A percentile compares a stretch with the other conserved stretches of the same genome.
Conservation (phyloP, 2,113 vertebrate genomes). For the Myanophis thanlyinensis region DNA sequence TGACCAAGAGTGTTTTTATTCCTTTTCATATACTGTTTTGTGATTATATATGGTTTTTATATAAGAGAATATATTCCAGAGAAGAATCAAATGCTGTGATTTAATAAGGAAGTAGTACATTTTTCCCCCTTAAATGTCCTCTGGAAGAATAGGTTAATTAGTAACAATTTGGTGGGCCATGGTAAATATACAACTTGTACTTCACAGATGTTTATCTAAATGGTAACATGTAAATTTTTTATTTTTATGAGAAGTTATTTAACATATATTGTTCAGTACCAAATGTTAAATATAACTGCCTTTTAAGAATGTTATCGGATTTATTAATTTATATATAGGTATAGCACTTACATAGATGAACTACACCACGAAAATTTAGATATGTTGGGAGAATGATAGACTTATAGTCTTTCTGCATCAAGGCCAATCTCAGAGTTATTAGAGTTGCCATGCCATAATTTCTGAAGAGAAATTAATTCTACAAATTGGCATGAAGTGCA, state of each 20-base stretch:
- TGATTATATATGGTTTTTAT: not conserved
- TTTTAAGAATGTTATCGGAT: not conserved
- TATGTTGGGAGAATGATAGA: not conserved
- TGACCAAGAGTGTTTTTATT: not conserved
- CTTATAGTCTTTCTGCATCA: not conserved
- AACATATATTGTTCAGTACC: not conserved
- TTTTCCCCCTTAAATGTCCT: not conserved
- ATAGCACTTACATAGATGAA: not conserved
- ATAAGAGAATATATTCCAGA: not conserved
- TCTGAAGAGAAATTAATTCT: not conserved
- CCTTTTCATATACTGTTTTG: not conserved
- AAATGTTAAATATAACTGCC: not conserved
- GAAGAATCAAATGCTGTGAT: not conserved
- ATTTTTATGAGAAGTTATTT: not conserved
- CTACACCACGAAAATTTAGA: not conserved
- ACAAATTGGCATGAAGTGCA: too few species aligned
- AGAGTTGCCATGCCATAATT: not conserved
- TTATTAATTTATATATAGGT: not conserved
- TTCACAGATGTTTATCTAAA: constrained; percentile 1
- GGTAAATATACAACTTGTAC: constrained; percentile 18
- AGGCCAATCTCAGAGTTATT: not conserved
- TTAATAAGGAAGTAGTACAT: not conserved
- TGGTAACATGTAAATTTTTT: not conserved
- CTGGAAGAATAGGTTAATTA: constrained; percentile 3
- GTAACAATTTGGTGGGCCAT: not conserved